Percentiles rank a stretch among this genome's conserved stretches.
phyloP scores from a whole-genome alignment of 2,888 invertebrate species.

The Ornithoptera priamus region DNA sequence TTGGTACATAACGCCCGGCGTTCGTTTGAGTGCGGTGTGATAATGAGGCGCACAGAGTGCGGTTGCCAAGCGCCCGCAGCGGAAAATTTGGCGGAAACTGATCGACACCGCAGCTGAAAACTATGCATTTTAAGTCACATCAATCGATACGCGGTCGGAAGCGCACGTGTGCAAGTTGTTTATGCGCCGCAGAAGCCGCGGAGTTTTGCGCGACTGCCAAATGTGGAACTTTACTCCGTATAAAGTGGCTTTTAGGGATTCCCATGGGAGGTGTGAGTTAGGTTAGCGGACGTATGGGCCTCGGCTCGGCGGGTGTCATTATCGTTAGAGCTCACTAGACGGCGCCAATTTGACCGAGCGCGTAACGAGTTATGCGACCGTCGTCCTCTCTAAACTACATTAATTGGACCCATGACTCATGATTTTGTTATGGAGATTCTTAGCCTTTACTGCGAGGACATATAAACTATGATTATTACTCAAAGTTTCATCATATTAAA shows the following conservation, averaged over 20 bases:
- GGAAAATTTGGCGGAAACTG: constrained; percentile 71
- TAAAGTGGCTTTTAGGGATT: constrained; percentile 68
- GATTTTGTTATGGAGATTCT: constrained; percentile 55
- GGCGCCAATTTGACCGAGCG: constrained; percentile 65
- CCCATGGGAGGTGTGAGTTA: constrained; percentile 69
- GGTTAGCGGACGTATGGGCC: constrained; percentile 63
- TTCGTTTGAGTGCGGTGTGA: constrained; percentile 30
- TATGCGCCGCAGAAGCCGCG: constrained; percentile 75
- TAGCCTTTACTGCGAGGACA: constrained; percentile 27
- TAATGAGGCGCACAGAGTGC: constrained; percentile 42
- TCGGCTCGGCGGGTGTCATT: constrained; percentile 64
- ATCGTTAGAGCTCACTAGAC: constrained; percentile 69
- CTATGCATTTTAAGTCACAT: constrained; percentile 74
- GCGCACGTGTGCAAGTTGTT: constrained; percentile 72
- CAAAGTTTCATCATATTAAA: not conserved
- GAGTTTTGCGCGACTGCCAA: constrained; percentile 73
- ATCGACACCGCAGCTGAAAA: constrained; percentile 69
- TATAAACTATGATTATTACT: constrained; percentile 24
- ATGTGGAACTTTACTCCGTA: constrained; percentile 57
- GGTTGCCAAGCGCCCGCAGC: constrained; percentile 70
- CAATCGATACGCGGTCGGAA: constrained; percentile 72
- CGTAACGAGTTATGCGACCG: constrained; percentile 62
- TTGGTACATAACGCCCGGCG: constrained; percentile 8
- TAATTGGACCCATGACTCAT: constrained; percentile 58
- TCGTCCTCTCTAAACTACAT: constrained; percentile 57